These are phyloP conservation scores for Lycopodina hypogea DNA, from an alignment of 37 sponge, comb jelly and placozoan species.

Conservation along the genomic window DNA sequence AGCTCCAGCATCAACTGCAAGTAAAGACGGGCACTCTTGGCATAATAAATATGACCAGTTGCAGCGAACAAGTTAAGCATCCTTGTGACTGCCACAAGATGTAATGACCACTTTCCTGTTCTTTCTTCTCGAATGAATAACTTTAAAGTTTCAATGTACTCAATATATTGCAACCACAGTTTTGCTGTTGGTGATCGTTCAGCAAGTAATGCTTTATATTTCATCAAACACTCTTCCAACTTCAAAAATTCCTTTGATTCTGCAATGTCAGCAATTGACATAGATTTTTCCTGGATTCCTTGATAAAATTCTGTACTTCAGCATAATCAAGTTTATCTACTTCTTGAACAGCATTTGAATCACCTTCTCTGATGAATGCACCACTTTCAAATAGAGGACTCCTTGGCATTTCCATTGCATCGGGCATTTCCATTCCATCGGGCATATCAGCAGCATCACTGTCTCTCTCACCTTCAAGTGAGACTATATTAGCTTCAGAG, in stretches of 20 bases:
- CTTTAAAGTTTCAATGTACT: slow-evolving; percentile 30
- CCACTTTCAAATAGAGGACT: background rate
- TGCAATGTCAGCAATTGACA: slow-evolving; percentile 1
- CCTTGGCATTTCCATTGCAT: background rate
- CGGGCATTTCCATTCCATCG: background rate
- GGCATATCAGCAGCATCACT: background rate
- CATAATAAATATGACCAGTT: slow-evolving; percentile 42
- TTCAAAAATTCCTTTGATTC: slow-evolving; percentile 31
- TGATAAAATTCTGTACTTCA: slow-evolving; percentile 21
- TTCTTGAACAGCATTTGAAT: background rate
- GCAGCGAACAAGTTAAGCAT: slow-evolving; percentile 39
- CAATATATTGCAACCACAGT: slow-evolving; percentile 38
- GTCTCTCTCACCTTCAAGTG: background rate
- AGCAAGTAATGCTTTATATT: slow-evolving; percentile 19
- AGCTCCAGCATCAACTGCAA: slow-evolving; percentile 35
- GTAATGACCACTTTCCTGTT: slow-evolving; percentile 29
- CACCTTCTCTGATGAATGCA: background rate
- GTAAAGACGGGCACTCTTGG: slow-evolving; percentile 31
- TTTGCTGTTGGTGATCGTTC: slow-evolving; percentile 29
- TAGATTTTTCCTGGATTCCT: slow-evolving; percentile 25
- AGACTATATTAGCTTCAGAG: background rate
- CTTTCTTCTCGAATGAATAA: slow-evolving; percentile 43
- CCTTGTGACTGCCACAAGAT: slow-evolving; percentile 28
- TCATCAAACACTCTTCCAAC: slow-evolving; percentile 20
- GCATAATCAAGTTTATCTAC: slow-evolving; percentile 21